phyloP scores from a whole-genome alignment of 2,888 invertebrate genomes.

The Ischnura elegans region DNA sequence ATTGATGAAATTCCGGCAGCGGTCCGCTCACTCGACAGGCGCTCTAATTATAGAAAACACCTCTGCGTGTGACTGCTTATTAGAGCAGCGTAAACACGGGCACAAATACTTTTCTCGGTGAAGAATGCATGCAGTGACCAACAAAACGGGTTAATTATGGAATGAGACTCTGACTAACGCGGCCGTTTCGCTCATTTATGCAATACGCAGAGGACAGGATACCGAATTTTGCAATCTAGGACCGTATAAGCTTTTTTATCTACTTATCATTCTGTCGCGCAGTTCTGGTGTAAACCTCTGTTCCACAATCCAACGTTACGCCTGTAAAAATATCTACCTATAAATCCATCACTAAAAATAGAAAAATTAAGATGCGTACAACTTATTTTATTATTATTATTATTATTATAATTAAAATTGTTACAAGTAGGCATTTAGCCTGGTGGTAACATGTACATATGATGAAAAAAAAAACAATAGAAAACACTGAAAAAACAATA shows the following conservation, averaged over 20 bases:
- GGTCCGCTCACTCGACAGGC: neutral
- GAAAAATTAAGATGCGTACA: no score
- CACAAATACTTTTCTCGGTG: neutral
- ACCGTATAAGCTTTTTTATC: neutral
- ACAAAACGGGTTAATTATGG: neutral
- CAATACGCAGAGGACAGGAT: neutral
- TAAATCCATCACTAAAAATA: no score
- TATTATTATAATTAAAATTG: no score
- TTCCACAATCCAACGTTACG: no score
- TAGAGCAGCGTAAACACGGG: neutral
- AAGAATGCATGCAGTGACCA: neutral
- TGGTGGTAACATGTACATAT: no score
- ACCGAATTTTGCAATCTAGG: slow-evolving; percentile 28
- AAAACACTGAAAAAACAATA: no score
- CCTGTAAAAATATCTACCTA: no score
- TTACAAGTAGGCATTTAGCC: no score
- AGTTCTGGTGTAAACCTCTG: no score
- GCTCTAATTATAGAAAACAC: neutral
- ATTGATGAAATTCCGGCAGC: neutral
- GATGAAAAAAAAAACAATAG: no score
- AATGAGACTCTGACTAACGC: neutral
- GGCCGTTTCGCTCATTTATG: neutral
- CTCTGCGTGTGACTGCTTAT: neutral
- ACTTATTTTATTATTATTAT: no score
- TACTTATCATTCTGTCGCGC: no score